Conservation (phyloP, 2,797 vertebrate genomes). For the Siniperca obscura region DNA sequence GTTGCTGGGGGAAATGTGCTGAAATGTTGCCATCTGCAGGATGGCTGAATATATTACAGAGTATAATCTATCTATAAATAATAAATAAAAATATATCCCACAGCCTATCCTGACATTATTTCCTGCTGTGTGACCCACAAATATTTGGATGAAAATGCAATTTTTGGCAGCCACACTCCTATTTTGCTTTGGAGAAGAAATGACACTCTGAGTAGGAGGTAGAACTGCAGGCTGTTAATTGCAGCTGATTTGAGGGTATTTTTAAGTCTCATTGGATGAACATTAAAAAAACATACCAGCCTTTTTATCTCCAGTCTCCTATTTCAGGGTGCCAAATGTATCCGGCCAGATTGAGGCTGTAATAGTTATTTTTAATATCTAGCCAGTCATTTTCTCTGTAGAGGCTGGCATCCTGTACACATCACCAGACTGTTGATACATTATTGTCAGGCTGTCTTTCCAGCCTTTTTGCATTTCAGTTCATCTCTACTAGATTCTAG, state of each 20-base stretch:
- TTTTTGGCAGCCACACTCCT: constrained; percentile 20
- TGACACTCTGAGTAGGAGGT: constrained; percentile 46
- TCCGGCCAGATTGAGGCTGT: constrained; percentile 35
- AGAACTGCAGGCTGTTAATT: constrained; percentile 42
- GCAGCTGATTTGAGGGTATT: constrained; percentile 46
- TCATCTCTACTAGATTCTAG: neutral
- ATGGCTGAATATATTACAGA: constrained; percentile 33
- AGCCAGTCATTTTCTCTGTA: constrained; percentile 38
- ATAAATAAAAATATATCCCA: neutral
- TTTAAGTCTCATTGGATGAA: constrained; percentile 48
- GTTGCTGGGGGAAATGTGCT: constrained; percentile 42
- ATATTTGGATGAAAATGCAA: constrained; percentile 25
- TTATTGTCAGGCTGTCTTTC: neutral
- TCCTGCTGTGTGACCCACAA: constrained; percentile 20
- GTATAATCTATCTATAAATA: neutral
- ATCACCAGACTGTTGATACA: constrained; percentile 11
- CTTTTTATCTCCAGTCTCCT: constrained; percentile 44
- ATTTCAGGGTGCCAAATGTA: constrained; percentile 45
- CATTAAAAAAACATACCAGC: constrained; percentile 26
- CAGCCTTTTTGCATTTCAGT: constrained; percentile 7
- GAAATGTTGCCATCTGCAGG: constrained; percentile 70
- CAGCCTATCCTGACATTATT: neutral
- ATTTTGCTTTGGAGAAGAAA: constrained; percentile 21
- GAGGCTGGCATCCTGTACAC: constrained; percentile 11
- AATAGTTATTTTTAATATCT: constrained; percentile 46